Conservation (phyloP, 2,797 vertebrate genomes). For the Rhincodon typus region DNA sequence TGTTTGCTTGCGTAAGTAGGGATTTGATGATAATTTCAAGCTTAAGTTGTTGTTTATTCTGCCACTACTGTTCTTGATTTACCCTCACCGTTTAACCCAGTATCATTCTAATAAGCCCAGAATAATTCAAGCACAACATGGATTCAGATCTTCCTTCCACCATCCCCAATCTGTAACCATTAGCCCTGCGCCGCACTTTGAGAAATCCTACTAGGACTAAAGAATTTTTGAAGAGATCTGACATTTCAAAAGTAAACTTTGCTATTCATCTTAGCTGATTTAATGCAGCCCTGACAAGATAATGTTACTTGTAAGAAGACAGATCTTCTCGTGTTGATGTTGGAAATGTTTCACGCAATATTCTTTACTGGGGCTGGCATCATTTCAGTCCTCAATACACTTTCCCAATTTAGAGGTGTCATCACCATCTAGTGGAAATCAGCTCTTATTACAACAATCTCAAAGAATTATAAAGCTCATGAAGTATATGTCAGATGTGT, state of each 20-base stretch:
- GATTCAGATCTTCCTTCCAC: neutral
- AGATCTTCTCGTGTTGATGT: neutral
- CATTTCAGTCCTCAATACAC: neutral
- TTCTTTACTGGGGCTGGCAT: neutral
- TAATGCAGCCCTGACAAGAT: constrained; percentile 1
- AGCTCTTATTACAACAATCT: neutral
- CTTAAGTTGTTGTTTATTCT: neutral
- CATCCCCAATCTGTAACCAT: neutral
- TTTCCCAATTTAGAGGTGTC: neutral
- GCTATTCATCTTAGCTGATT: neutral
- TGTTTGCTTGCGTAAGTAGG: neutral
- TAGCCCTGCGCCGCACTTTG: neutral
- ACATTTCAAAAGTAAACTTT: neutral
- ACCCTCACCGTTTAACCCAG: neutral
- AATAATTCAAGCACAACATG: constrained; percentile 5
- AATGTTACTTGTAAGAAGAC: neutral
- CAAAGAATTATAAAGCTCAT: neutral
- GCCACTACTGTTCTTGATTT: neutral
- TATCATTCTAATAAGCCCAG: neutral
- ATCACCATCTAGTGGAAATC: constrained; percentile 29
- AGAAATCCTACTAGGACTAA: no score
- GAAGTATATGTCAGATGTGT: neutral
- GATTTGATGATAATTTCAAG: neutral
- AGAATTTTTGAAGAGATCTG: neutral
- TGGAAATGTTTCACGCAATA: neutral